Conservation (phyloP, 2,797 vertebrate species). For the Megaceryle alcyon region DNA sequence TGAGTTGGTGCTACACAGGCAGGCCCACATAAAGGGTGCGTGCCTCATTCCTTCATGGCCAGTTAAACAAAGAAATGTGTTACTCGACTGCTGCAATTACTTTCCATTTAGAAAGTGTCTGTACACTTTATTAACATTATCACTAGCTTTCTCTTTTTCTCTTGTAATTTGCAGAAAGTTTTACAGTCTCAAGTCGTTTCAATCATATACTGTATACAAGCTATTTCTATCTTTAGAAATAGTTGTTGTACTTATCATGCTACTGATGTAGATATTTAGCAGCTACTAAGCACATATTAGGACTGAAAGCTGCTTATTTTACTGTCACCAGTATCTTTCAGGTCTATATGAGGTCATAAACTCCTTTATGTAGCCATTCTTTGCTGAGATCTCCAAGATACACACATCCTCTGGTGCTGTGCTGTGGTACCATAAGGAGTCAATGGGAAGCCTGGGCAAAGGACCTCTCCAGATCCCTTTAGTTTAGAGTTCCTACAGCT, state of each 20-base stretch:
- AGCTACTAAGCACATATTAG: neutral
- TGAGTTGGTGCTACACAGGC: neutral
- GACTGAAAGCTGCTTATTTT: neutral
- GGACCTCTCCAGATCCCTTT: neutral
- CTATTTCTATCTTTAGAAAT: neutral
- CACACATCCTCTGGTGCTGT: neutral
- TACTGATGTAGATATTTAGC: neutral
- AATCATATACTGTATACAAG: neutral
- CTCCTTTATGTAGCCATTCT: neutral
- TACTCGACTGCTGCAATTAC: neutral
- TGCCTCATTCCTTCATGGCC: neutral
- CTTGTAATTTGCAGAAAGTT: neutral
- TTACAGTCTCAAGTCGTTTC: neutral
- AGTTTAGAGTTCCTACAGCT: neutral
- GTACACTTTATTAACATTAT: neutral
- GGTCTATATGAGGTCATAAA: neutral
- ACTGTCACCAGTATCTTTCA: neutral
- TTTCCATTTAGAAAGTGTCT: constrained; percentile 12
- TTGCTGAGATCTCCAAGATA: neutral
- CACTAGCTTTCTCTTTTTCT: neutral
- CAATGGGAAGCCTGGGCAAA: neutral
- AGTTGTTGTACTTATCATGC: neutral
- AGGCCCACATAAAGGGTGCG: neutral
- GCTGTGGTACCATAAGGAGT: neutral
- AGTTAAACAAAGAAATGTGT: neutral